phyloP scores from a whole-genome alignment of 2,888 invertebrate species.

The Trichogramma dendrolimi region DNA sequence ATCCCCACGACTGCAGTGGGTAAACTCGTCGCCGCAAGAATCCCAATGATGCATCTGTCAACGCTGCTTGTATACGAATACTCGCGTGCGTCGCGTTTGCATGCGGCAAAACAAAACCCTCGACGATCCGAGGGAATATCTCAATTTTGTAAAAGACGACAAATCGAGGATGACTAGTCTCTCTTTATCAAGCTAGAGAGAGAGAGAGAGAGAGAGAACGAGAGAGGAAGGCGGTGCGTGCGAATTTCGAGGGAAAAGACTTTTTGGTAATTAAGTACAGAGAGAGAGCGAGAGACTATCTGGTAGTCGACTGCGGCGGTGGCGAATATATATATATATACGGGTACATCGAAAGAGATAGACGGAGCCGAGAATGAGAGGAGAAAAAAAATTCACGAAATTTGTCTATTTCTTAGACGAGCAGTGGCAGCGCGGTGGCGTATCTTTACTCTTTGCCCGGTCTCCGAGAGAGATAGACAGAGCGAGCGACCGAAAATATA shows the following conservation, averaged over 20 bases:
- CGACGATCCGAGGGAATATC: neutral
- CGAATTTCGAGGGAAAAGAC: constrained; percentile 9
- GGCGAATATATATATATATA: too few relatives aligned
- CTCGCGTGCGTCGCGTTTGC: neutral
- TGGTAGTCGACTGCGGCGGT: neutral
- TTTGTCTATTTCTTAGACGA: neutral
- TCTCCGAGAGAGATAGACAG: too few relatives aligned
- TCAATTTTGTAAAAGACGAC: constrained; percentile 23
- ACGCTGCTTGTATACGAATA: too few relatives aligned
- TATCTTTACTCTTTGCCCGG: constrained; percentile 35
- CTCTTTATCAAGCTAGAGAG: too few relatives aligned
- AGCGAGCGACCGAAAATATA: constrained; percentile 30
- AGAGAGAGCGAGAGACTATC: constrained; percentile 1
- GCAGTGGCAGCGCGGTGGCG: constrained; percentile 36
- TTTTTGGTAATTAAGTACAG: constrained; percentile 15
- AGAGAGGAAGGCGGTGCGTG: neutral
- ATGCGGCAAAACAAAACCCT: too few relatives aligned
- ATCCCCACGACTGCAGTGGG: too few relatives aligned
- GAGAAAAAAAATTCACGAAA: constrained; percentile 3
- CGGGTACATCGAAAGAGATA: neutral
- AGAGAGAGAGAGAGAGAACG: neutral
- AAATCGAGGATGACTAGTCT: constrained; percentile 24
- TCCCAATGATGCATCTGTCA: too few relatives aligned
- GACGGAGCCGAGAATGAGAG: neutral
- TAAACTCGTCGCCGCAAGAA: too few relatives aligned